phyloP scores from a whole-genome alignment of 2,113 vertebrate species.

The Aramus guarauna region DNA sequence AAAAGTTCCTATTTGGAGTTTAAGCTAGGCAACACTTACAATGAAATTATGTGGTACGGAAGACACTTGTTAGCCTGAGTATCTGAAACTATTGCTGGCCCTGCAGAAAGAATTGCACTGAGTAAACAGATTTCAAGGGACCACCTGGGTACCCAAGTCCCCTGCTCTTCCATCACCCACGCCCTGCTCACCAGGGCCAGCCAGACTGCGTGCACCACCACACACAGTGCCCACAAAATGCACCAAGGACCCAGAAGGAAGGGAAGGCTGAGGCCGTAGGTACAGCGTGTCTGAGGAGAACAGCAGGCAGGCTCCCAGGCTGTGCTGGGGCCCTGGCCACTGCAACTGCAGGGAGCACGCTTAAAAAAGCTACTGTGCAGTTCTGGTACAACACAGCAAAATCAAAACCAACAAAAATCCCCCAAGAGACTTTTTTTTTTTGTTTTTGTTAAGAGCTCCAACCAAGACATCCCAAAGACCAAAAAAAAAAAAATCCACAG shows the following conservation, averaged over 20 bases:
- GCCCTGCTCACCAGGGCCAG: accelerated
- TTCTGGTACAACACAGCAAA: not conserved
- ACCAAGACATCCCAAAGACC: accelerated
- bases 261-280: accelerated
- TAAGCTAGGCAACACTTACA: not conserved
- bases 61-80: not conserved
- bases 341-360: accelerated
- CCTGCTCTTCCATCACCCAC: accelerated
- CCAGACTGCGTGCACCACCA: accelerated
- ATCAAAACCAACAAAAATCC: no score
- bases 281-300: accelerated
- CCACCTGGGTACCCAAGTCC: accelerated
- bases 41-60: accelerated
- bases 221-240: accelerated
- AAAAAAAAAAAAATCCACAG: no score
- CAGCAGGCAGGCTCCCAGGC: accelerated
- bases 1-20: not conserved
- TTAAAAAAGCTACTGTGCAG: accelerated
- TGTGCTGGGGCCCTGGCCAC: accelerated
- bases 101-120: not conserved
- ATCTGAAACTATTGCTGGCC: not conserved
- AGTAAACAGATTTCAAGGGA: not conserved
- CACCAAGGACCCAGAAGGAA: accelerated
- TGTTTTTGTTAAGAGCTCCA: no score
- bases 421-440: not conserved